phyloP scores from a whole-genome alignment of 2,888 invertebrate species.

The Ernsta delagoae region DNA sequence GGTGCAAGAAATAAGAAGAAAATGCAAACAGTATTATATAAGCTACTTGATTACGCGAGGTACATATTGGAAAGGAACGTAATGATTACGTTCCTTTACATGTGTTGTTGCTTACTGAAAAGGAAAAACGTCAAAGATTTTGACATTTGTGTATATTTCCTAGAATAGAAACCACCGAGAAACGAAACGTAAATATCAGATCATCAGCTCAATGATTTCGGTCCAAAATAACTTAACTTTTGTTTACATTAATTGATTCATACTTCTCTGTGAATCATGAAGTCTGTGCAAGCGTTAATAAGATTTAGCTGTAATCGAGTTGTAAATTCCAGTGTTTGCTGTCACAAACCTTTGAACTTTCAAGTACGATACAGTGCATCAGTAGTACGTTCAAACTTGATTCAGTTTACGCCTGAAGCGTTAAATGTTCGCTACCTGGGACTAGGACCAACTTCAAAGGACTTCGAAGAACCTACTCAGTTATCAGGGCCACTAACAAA shows the following conservation, averaged over 20 bases:
- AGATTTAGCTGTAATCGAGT: slow-evolving; percentile 52
- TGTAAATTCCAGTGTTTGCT: slow-evolving; percentile 53
- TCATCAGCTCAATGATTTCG: slow-evolving; percentile 24
- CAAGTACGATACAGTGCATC: slow-evolving; percentile 68
- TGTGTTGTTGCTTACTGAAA: too few relatives aligned
- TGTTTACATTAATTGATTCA: slow-evolving; percentile 42
- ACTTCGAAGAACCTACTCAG: slow-evolving; percentile 70
- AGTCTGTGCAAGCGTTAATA: slow-evolving; percentile 57
- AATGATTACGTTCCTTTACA: too few relatives aligned
- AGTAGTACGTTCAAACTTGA: slow-evolving; percentile 54
- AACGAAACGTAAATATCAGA: slow-evolving; percentile 23
- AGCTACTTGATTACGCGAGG: too few relatives aligned
- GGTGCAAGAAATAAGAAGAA: too few relatives aligned
- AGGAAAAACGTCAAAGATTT: neutral
- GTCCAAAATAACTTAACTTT: slow-evolving; percentile 25
- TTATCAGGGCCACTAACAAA: slow-evolving; percentile 83
- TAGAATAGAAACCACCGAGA: slow-evolving; percentile 29
- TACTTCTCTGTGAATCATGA: slow-evolving; percentile 57
- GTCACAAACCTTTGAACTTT: slow-evolving; percentile 52
- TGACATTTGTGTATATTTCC: slow-evolving; percentile 42
- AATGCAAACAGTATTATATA: too few relatives aligned
- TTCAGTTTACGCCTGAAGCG: slow-evolving; percentile 53
- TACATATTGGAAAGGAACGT: too few relatives aligned
- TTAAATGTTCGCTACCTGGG: slow-evolving; percentile 65
- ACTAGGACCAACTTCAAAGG: slow-evolving; percentile 75